phyloP scores from a whole-genome alignment of 1,140 invertebrate genomes.

The Goniozus legneri region DNA sequence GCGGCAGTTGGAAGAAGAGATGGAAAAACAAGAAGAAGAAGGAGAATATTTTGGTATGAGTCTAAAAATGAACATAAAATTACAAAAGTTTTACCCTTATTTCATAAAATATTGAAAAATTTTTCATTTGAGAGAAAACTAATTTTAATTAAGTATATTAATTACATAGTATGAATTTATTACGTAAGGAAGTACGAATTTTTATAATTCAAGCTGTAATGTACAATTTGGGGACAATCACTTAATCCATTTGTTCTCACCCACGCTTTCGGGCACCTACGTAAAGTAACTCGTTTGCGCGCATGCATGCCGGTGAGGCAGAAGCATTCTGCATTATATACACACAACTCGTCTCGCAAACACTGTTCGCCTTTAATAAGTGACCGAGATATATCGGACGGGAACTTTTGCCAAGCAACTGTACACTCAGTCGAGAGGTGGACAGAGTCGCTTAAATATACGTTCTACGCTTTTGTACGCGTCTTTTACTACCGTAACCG shows the following conservation, averaged over 20 bases:
- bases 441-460: too few species aligned
- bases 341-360: slow-evolving; percentile 13
- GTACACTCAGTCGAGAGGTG: slow-evolving; percentile 19
- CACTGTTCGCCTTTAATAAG: slow-evolving; percentile 6
- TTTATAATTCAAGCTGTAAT: too few species aligned
- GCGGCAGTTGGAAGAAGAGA: slow-evolving; percentile 86
- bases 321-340: slow-evolving; percentile 13
- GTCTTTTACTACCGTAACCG: too few species aligned
- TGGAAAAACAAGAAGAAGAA: slow-evolving; percentile 90
- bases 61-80: too few species aligned
- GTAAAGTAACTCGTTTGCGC: slow-evolving; percentile 13
- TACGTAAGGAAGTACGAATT: too few species aligned
- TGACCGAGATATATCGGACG: slow-evolving; percentile 9
- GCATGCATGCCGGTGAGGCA: too few species aligned
- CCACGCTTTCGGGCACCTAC: slow-evolving; percentile 25
- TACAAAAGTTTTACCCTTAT: too few species aligned
- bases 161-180: too few species aligned
- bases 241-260: slow-evolving; percentile 24
- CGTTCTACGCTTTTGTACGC: too few species aligned
- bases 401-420: slow-evolving; percentile 15
- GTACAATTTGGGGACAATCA: slow-evolving; percentile 35
- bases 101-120: too few species aligned
- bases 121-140: too few species aligned
- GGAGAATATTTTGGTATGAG: slow-evolving; percentile 96
- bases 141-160: too few species aligned